Conservation (phyloP, 2,113 vertebrate species). For the Gallinago paraguaiae region DNA sequence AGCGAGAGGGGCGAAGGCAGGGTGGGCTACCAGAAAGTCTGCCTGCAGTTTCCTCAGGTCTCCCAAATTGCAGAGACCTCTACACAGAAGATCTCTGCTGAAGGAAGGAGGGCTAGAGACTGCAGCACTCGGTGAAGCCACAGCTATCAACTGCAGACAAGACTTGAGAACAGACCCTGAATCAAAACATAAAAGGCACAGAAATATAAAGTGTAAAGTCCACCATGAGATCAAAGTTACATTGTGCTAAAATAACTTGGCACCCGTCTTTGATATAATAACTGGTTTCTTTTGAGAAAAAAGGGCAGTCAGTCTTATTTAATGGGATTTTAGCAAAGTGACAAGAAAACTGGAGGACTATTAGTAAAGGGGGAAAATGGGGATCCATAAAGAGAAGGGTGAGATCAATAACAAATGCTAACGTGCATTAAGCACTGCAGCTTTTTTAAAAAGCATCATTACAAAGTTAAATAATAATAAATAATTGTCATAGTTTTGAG, state of each 20-base stretch:
- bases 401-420: background rate
- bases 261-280: background rate
- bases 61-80: rapidly evolving
- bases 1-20: rapidly evolving
- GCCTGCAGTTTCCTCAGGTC: background rate
- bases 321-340: background rate
- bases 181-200: background rate
- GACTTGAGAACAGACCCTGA: background rate
- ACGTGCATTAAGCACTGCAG: background rate
- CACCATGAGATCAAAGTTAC: background rate
- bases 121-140: background rate
- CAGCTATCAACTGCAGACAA: background rate
- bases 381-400: background rate
- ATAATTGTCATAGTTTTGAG: background rate
- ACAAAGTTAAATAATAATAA: conserved; percentile 18
- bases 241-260: background rate
- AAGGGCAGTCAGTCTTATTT: background rate
- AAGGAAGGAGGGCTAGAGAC: background rate
- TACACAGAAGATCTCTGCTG: background rate
- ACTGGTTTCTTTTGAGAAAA: background rate
- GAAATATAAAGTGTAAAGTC: background rate
- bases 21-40: background rate
- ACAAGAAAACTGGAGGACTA: background rate
- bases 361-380: background rate
- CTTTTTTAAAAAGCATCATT: background rate